Conservation (phyloP, 2,113 vertebrate species). For the Todiramphus chloris region DNA sequence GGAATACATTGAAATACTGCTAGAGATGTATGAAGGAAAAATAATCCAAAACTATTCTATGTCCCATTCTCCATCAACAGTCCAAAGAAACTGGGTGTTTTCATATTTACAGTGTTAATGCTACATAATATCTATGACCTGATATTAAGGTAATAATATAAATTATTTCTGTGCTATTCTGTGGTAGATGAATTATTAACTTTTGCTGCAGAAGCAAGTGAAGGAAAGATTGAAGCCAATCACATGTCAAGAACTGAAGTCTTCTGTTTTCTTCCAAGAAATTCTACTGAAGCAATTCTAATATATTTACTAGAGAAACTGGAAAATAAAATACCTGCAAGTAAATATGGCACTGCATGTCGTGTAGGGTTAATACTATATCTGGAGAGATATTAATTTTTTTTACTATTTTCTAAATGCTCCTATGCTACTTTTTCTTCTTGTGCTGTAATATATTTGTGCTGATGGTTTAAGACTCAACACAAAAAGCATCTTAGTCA, state of each 20-base stretch:
- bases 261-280: not conserved
- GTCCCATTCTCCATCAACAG: not conserved
- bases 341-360: not conserved
- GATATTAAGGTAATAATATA: not conserved
- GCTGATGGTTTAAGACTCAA: conserved; percentile 30
- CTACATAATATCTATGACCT: not conserved
- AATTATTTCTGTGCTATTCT: not conserved
- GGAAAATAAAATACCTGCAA: not conserved
- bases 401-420: not conserved
- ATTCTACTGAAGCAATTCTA: not conserved
- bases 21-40: rapidly evolving
- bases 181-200: not conserved
- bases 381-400: not conserved
- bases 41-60: not conserved
- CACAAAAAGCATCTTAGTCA: not conserved
- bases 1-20: not conserved
- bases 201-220: not conserved
- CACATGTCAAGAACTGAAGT: not conserved
- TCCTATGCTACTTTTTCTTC: not conserved
- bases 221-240: not conserved
- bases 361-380: not conserved
- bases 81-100: not conserved
- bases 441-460: not conserved
- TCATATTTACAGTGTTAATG: not conserved
- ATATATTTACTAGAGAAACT: not conserved